Evolutionary conservation across 2,797 vertebrate genomes (phyloP).

Genomic region (Phalloptychus januarius): DNA sequence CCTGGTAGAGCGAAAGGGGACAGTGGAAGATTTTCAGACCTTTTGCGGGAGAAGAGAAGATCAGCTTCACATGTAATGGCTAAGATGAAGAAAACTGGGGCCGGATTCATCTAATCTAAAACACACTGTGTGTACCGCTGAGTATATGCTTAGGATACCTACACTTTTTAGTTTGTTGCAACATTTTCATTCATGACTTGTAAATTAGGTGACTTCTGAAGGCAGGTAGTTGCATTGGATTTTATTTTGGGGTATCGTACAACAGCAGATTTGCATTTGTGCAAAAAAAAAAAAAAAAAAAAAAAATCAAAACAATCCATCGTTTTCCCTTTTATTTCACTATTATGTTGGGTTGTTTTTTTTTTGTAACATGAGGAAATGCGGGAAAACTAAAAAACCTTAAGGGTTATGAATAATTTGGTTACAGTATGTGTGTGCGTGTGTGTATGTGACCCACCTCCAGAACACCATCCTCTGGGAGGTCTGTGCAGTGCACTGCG

Average conservation of each 20-base stretch:
- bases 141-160: neutral
- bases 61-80: too few species aligned
- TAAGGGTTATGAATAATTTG: neutral
- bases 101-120: neutral
- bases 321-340: neutral
- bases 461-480: conserved; percentile 89
- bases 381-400: neutral
- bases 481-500: conserved; percentile 91
- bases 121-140: neutral
- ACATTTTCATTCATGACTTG: neutral
- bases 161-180: neutral
- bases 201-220: neutral
- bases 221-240: neutral
- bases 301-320: neutral
- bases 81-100: too few species aligned
- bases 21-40: too few species aligned
- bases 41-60: too few species aligned
- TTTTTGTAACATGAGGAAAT: neutral
- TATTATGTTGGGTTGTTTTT: neutral
- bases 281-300: neutral
- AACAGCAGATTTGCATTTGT: neutral
- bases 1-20: too few species aligned
- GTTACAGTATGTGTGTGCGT: neutral
- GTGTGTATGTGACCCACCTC: conserved; percentile 83
- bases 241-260: neutral